phyloP scores from a whole-genome alignment of 2,113 vertebrate species.

The Malurus alboscapulatus region DNA sequence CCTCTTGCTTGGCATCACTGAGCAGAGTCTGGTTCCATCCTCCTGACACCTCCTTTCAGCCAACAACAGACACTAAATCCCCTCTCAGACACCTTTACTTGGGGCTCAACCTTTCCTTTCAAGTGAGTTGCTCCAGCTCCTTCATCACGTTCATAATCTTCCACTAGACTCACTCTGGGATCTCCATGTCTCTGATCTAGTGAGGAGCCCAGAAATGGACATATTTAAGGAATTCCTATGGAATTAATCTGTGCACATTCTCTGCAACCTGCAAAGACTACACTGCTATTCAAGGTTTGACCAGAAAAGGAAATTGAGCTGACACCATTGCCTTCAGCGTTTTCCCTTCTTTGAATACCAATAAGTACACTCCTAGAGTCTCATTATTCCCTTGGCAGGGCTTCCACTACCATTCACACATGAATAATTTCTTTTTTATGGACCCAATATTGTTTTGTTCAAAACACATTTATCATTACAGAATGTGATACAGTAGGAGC shows the following conservation, averaged over 20 bases:
- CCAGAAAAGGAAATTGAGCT: constrained; percentile 2
- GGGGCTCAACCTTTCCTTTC: background rate
- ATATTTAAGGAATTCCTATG: background rate
- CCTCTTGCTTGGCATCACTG: background rate
- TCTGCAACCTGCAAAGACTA: background rate
- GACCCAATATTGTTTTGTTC: constrained; percentile 28
- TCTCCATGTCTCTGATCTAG: background rate
- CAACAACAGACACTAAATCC: background rate
- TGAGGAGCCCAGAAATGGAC: background rate
- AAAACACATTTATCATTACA: constrained; percentile 59
- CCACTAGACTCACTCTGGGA: background rate
- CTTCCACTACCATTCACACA: constrained; percentile 38
- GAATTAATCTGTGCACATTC: background rate
- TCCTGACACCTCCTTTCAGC: background rate
- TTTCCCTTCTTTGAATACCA: constrained; percentile 35
- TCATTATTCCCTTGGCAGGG: constrained; percentile 49
- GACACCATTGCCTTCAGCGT: background rate
- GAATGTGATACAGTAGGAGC: constrained; percentile 1
- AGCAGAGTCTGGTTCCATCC: background rate
- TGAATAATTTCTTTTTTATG: constrained; percentile 61
- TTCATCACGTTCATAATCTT: background rate
- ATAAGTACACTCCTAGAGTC: background rate
- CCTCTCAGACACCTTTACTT: background rate
- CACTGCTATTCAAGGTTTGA: background rate
- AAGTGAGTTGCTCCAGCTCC: background rate